Percentiles rank a stretch among this genome's conserved stretches.
Evolutionary conservation across 2,797 vertebrate genomes (phyloP).

Genomic region (Fistularia tabacaria): DNA sequence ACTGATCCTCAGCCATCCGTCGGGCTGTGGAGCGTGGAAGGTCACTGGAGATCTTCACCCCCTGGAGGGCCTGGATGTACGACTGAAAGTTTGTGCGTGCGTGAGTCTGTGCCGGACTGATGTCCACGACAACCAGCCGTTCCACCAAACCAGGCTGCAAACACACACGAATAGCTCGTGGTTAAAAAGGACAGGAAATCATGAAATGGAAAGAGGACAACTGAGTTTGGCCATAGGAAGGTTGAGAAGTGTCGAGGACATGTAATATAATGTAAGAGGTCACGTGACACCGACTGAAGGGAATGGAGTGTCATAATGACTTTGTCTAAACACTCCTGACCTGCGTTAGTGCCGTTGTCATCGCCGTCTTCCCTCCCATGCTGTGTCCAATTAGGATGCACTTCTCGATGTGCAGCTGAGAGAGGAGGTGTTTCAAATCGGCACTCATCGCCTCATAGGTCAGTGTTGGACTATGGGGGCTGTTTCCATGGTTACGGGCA

Average conservation of each 20-base stretch:
- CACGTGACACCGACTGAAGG: neutral
- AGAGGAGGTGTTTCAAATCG: constrained; percentile 84
- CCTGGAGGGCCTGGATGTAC: constrained; percentile 86
- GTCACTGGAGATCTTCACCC: constrained; percentile 76
- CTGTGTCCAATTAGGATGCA: constrained; percentile 92
- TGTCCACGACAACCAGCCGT: constrained; percentile 86
- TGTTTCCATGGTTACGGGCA: constrained; percentile 93
- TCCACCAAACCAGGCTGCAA: constrained; percentile 86
- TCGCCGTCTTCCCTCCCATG: constrained; percentile 97
- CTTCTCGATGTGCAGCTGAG: constrained; percentile 78
- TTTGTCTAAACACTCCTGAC: constrained; percentile 60
- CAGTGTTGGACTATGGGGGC: constrained; percentile 81
- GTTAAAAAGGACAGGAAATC: neutral
- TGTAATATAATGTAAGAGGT: constrained; percentile 1
- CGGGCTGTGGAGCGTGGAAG: constrained; percentile 83
- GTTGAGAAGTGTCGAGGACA: neutral
- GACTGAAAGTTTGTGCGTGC: constrained; percentile 68
- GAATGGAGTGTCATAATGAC: constrained; percentile 1
- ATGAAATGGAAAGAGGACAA: constrained; percentile 5
- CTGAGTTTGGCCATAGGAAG: neutral
- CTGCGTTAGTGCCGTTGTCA: constrained; percentile 84
- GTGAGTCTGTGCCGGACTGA: constrained; percentile 75
- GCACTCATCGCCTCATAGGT: constrained; percentile 86
- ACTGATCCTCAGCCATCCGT: constrained; percentile 85
- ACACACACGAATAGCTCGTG: neutral